A percentile compares a stretch with the other conserved stretches of the same genome.
Evolutionary conservation across 2,113 vertebrate genomes (phyloP).

Genomic region (Thalassoma bifasciatum): DNA sequence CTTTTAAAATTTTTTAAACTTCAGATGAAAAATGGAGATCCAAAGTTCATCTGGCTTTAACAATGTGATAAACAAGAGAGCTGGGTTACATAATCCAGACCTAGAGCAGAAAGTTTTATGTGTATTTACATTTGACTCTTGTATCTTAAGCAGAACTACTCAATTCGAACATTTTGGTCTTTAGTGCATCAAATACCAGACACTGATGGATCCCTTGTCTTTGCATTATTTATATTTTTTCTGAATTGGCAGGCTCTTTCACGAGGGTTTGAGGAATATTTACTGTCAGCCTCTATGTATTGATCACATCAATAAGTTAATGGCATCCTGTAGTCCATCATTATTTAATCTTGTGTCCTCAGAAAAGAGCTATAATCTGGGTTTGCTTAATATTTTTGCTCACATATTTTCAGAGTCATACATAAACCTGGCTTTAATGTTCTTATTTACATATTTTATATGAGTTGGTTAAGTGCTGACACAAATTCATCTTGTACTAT

Average conservation of each 20-base stretch:
- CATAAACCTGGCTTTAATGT: conserved; percentile 36
- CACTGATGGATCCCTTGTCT: conserved; percentile 23
- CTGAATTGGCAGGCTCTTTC: conserved; percentile 59
- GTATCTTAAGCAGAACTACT: conserved; percentile 48
- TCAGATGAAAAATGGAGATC: conserved; percentile 53
- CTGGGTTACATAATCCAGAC: conserved; percentile 34
- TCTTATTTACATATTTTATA: conserved; percentile 21
- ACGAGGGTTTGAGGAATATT: conserved; percentile 77
- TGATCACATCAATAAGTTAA: conserved; percentile 66
- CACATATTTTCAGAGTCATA: conserved; percentile 8
- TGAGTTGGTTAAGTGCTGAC: conserved; percentile 60
- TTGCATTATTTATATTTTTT: conserved; percentile 62
- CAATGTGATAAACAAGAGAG: conserved; percentile 49
- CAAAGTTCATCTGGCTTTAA: conserved; percentile 46
- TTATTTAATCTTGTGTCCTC: conserved; percentile 42
- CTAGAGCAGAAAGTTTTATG: conserved; percentile 39
- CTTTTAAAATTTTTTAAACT: conserved; percentile 47
- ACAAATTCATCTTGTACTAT: conserved; percentile 52
- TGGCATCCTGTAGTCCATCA: conserved; percentile 25
- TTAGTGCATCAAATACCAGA: conserved; percentile 63
- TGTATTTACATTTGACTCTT: conserved; percentile 45
- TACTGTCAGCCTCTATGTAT: conserved; percentile 66
- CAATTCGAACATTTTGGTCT: conserved; percentile 46
- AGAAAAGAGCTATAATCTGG: conserved; percentile 45
- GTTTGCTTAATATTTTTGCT: background rate